These are phyloP conservation scores for Petrolisthes manimaculis DNA, from an alignment of 2,888 invertebrate species.

Conservation along the genomic window DNA sequence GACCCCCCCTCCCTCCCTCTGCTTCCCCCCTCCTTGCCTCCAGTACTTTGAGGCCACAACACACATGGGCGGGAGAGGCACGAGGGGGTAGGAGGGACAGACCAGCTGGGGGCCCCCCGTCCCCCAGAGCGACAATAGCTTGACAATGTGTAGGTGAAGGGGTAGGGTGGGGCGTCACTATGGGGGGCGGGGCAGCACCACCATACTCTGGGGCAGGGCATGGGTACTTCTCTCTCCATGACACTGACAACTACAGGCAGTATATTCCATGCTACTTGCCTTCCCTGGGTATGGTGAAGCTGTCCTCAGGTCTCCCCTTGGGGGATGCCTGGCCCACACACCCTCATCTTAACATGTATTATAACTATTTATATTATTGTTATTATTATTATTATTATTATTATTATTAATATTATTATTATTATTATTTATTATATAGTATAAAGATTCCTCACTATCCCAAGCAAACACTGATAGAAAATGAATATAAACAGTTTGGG, in stretches of 20 bases:
- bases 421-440: constrained; percentile 19
- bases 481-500: constrained; percentile 53
- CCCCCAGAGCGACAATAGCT: constrained; percentile 1
- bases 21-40: constrained; percentile 1
- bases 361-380: constrained; percentile 12
- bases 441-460: constrained; percentile 49
- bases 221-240: too few species aligned
- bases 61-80: not conserved
- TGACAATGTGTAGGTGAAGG: constrained; percentile 6
- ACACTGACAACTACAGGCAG: too few species aligned
- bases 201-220: too few species aligned
- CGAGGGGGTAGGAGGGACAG: not conserved
- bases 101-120: not conserved
- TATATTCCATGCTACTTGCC: too few species aligned
- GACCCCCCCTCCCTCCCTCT: constrained; percentile 7
- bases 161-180: not conserved
- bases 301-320: constrained; percentile 1
- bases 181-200: too few species aligned
- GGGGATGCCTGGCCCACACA: constrained; percentile 29
- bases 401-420: not conserved
- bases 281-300: not conserved
- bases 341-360: constrained; percentile 29
- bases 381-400: constrained; percentile 16
- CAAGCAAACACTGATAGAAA: constrained; percentile 61
- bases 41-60: not conserved